Conservation (phyloP, 1,140 invertebrate species). For the Brachionus plicatilis region DNA sequence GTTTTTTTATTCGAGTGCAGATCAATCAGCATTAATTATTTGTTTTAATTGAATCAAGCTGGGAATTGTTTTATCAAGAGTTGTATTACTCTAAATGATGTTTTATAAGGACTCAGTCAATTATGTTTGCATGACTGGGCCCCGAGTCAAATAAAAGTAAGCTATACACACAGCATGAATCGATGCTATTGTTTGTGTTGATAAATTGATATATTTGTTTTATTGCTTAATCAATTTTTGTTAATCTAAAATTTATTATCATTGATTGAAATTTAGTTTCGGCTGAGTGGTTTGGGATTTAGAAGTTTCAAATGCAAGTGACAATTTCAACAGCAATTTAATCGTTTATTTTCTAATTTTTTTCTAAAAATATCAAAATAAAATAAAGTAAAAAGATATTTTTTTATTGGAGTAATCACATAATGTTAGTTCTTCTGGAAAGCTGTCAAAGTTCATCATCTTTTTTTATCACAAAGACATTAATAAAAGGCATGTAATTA, state of each 20-base stretch:
- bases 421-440: too few relatives aligned
- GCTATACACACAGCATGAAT: not conserved
- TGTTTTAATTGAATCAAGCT: conserved; percentile 15
- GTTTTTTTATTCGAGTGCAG: not conserved
- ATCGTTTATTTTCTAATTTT: too few relatives aligned
- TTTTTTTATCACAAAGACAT: too few relatives aligned
- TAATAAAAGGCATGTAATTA: too few relatives aligned
- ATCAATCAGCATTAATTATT: not conserved
- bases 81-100: not conserved
- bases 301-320: not conserved
- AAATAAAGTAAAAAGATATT: too few relatives aligned
- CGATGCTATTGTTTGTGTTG: not conserved
- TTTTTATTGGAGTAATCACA: too few relatives aligned
- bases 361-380: too few relatives aligned
- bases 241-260: not conserved
- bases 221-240: not conserved
- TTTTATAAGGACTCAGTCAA: not conserved
- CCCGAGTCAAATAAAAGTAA: not conserved
- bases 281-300: not conserved
- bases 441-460: too few relatives aligned
- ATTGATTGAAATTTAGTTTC: not conserved
- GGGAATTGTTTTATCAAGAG: not conserved
- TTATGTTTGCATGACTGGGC: not conserved
- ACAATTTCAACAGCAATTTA: not conserved
- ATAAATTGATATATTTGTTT: not conserved